Base-by-base conservation (phyloP, 2,797 vertebrate genomes). In the Heterohyrax brucei region DNA sequence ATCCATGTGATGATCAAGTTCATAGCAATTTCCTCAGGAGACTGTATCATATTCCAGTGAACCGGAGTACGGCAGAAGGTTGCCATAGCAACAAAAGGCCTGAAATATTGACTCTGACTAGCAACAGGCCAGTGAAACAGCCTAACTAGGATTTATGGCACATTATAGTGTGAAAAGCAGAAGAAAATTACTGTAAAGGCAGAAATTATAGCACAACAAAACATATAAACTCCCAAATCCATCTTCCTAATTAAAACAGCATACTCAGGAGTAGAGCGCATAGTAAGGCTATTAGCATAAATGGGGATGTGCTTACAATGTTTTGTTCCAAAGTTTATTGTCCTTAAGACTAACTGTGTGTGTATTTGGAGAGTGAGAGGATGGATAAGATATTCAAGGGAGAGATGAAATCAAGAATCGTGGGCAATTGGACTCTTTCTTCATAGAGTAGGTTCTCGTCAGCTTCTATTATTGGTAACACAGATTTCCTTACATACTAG, bases 241-340 rank as follows among this genome's bases (percentile, higher is more conserved):
- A 97, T 98, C 98, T 98, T 98, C 97, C 98, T 99, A 99, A 98
- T 99, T 99, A 99, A 98, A 99, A 98, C 97, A 97, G 97, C 98
- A 97, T 98, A 97, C 95, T 98, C 97, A 93, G 97, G 97, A 97
- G 95, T 97, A 97, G 96, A 97, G 97, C 33, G 0, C 1, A 0
- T 46, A 96, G 98, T 98, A 97, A 98, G 98, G 95, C 97, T 97
- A 98, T 98, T 97, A 98, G 97, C 94, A 86, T 98, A 98, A 98
- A 98, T 98, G 94, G 93, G 97, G 95, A 98, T 97, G 97, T 97
- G 96, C 92, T 98, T 98, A 98, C 97, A 28, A 79, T 94, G 95
- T 96, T 98, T 97, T 62, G 85, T 98, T 95, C 96, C 95, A 94
- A 98, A 98, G 96, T 98, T 98, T 97, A 98, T 98, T 97, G 97